These are phyloP conservation scores for Chelidonichthys spinosus DNA, from an alignment of 2,797 vertebrate genomes.

Conservation along the genomic window DNA sequence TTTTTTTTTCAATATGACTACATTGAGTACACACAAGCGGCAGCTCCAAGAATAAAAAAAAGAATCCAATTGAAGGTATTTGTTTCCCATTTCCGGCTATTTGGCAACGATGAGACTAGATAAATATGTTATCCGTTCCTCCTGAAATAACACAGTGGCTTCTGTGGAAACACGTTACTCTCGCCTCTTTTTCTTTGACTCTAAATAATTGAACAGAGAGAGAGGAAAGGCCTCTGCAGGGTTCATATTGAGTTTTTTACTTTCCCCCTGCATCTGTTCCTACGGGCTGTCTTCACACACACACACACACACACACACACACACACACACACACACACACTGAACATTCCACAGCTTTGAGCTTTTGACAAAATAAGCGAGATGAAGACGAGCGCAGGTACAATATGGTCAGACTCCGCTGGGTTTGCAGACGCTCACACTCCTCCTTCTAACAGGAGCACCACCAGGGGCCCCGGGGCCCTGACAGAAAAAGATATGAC, in stretches of 20 bases:
- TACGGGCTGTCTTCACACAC: constrained; percentile 72
- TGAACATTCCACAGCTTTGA: constrained; percentile 74
- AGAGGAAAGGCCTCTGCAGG: constrained; percentile 80
- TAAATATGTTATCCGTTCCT: constrained; percentile 82
- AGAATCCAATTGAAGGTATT: constrained; percentile 78
- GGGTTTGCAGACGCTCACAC: constrained; percentile 76
- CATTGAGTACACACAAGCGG: constrained; percentile 49
- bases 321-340: constrained; percentile 47
- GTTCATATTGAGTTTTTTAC: constrained; percentile 80
- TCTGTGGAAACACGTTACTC: constrained; percentile 77
- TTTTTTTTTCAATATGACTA: constrained; percentile 56
- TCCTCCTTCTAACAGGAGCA: constrained; percentile 63
- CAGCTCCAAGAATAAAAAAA: constrained; percentile 42
- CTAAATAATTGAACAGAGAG: constrained; percentile 87
- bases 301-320: constrained; percentile 7
- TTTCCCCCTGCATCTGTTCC: constrained; percentile 39
- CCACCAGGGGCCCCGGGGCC: constrained; percentile 81
- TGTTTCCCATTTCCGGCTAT: constrained; percentile 83
- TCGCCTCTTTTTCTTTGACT: constrained; percentile 77
- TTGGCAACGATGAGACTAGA: constrained; percentile 81
- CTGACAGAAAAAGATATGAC: constrained; percentile 81
- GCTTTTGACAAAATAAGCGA: constrained; percentile 72
- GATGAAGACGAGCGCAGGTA: constrained; percentile 74
- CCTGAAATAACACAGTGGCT: constrained; percentile 67
- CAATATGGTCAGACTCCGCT: constrained; percentile 82